Evolutionary conservation across 2,797 vertebrate genomes (phyloP).

Genomic region (Leptoclinus maculatus): DNA sequence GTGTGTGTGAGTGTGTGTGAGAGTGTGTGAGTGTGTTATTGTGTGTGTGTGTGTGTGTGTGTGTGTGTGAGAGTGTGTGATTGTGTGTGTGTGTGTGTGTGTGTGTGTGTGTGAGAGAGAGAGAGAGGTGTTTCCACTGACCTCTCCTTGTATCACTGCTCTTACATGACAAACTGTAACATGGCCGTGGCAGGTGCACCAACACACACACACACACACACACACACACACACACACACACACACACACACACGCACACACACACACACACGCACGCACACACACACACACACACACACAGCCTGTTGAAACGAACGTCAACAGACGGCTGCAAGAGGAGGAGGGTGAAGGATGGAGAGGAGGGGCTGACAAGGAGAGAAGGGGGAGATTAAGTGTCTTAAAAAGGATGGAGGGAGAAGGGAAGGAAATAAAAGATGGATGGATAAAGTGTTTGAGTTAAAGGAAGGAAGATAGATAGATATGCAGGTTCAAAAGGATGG

Average conservation of each 20-base stretch:
- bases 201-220: not conserved
- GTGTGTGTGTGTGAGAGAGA: not conserved
- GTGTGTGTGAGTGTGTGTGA: conserved; percentile 11
- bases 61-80: conserved; percentile 11
- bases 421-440: not conserved
- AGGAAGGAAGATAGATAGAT: not conserved
- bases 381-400: not conserved
- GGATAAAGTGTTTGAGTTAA: not conserved
- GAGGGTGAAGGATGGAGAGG: not conserved
- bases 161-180: conserved; percentile 65
- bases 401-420: conserved; percentile 1
- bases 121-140: conserved; percentile 36
- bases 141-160: conserved; percentile 56
- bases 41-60: conserved; percentile 21
- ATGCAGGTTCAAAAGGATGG: too few relatives aligned
- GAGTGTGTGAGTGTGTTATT: conserved; percentile 12
- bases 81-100: too few relatives aligned
- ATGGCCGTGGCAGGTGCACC: conserved; percentile 55
- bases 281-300: not conserved
- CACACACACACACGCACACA: conserved; percentile 25
- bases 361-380: not conserved
- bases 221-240: conserved; percentile 21
- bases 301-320: conserved; percentile 42
- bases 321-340: conserved; percentile 52
- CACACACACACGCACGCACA: conserved; percentile 19